Evolutionary conservation across 2,888 invertebrate species (phyloP).

Genomic region (Dione vanillae): DNA sequence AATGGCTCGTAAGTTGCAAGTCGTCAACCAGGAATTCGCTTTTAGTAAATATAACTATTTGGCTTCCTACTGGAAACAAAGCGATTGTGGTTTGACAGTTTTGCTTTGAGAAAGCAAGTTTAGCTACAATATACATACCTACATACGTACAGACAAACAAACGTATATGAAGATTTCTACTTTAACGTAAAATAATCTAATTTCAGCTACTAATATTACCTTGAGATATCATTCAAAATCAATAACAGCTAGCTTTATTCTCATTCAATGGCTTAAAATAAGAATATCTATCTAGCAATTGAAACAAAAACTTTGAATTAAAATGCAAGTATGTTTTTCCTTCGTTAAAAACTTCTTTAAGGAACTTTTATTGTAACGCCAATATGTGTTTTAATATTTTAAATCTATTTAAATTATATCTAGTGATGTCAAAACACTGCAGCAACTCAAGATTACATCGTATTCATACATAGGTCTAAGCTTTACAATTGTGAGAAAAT

Average conservation of each 20-base stretch:
- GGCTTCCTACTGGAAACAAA: constrained; percentile 57
- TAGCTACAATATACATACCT: not conserved
- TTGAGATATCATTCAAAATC: too few species aligned
- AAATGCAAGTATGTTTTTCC: too few species aligned
- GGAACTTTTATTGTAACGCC: not conserved
- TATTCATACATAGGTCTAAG: not conserved
- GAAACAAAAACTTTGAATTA: too few species aligned
- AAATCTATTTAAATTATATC: not conserved
- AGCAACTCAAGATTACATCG: not conserved
- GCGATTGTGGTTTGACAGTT: constrained; percentile 52
- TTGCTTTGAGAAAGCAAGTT: constrained; percentile 18
- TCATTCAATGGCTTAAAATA: too few species aligned
- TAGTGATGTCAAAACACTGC: not conserved
- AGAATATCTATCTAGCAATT: too few species aligned
- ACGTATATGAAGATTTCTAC: too few species aligned
- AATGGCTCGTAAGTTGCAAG: constrained; percentile 70
- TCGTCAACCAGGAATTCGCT: constrained; percentile 57
- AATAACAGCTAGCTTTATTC: too few species aligned
- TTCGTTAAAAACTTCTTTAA: not conserved
- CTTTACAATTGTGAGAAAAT: constrained; percentile 37
- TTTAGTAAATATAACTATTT: constrained; percentile 73
- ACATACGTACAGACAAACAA: not conserved
- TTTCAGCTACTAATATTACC: too few species aligned
- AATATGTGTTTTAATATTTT: not conserved
- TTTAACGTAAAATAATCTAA: too few species aligned